phyloP scores from a whole-genome alignment of 2,113 vertebrate genomes.

The Regulus satrapa region DNA sequence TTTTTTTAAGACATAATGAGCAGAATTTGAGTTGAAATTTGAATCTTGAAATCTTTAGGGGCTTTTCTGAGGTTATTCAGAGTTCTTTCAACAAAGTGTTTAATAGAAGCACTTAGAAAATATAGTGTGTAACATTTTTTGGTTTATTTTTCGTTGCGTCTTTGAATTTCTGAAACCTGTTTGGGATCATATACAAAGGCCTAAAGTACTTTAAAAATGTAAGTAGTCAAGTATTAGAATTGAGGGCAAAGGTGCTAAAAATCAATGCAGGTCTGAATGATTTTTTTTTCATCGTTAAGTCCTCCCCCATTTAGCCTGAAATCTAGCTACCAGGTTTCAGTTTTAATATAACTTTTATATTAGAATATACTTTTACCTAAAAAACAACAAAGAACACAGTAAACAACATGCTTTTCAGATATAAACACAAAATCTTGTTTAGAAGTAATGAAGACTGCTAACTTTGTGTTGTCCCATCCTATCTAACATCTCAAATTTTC shows the following conservation, averaged over 20 bases:
- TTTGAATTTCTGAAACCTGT: neutral
- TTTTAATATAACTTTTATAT: neutral
- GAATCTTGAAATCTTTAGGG: neutral
- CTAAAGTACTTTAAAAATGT: neutral
- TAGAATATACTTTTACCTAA: too few species aligned
- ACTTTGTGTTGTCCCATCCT: neutral
- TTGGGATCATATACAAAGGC: neutral
- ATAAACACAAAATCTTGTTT: neutral
- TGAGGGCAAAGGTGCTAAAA: neutral
- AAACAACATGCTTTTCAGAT: neutral
- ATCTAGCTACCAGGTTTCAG: neutral
- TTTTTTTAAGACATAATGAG: neutral
- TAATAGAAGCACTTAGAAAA: neutral
- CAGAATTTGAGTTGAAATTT: neutral
- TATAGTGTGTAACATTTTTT: accelerated
- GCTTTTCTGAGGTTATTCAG: neutral
- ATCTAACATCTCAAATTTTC: neutral
- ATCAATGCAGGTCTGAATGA: neutral
- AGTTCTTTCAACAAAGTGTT: neutral
- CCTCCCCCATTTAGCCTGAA: neutral
- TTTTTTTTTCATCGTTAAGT: neutral
- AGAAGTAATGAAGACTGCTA: neutral
- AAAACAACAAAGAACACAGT: neutral
- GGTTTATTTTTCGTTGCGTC: neutral
- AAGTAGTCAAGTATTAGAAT: neutral